Conservation (phyloP, 2,797 vertebrate species). For the Jordanella pulchra region DNA sequence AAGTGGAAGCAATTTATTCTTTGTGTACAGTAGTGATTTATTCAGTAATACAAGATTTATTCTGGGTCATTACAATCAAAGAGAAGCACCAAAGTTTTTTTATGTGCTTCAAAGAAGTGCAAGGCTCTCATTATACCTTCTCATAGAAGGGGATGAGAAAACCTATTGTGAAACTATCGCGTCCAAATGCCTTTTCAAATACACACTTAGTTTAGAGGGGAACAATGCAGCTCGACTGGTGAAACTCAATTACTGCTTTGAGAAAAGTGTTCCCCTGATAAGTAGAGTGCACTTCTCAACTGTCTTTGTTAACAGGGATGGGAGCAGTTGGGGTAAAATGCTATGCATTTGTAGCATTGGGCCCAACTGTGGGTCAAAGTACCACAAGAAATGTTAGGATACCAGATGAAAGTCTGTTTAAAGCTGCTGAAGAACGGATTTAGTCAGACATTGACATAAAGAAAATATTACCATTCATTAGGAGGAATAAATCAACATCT, state of each 20-base stretch:
- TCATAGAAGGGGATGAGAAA: conserved; percentile 26
- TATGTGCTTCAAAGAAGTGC: conserved; percentile 50
- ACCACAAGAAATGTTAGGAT: not conserved
- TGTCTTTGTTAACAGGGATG: conserved; percentile 62
- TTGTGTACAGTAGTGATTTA: conserved; percentile 39
- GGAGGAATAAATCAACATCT: not conserved
- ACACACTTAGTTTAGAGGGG: conserved; percentile 63
- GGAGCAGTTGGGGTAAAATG: conserved; percentile 47
- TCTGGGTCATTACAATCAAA: conserved; percentile 39
- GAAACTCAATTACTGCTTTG: conserved; percentile 64
- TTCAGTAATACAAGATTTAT: conserved; percentile 24
- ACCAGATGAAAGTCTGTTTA: conserved; percentile 16
- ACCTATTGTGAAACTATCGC: conserved; percentile 54
- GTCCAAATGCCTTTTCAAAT: conserved; percentile 62
- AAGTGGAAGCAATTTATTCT: conserved; percentile 49
- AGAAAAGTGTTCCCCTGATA: conserved; percentile 61
- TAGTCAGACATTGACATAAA: conserved; percentile 3
- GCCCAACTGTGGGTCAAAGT: conserved; percentile 14
- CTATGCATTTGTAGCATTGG: conserved; percentile 55
- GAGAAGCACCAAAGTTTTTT: conserved; percentile 33
- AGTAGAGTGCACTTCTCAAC: conserved; percentile 61
- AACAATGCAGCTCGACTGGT: conserved; percentile 62
- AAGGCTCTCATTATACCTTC: conserved; percentile 38
- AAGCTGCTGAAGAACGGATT: not conserved
- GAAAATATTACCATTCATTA: not conserved